Percentiles rank a stretch among this genome's conserved stretches.
Conservation (phyloP, 2,113 vertebrate species). For the Bothrops jararaca region DNA sequence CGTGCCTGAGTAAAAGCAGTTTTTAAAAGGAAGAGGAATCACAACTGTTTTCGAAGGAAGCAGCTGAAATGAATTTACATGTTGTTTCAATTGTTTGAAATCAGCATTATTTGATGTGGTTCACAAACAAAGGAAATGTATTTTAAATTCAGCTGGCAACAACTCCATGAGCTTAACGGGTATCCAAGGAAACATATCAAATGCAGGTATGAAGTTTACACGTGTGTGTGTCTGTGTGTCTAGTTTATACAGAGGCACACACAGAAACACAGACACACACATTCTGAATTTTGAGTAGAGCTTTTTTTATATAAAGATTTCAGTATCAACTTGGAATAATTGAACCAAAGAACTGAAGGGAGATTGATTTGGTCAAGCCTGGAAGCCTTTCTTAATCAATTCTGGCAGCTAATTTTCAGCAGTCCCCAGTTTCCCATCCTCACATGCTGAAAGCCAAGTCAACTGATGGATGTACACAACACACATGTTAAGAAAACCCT, state of each 20-base stretch:
- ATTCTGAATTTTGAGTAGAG: not conserved
- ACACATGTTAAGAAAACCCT: not conserved
- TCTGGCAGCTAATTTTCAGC: not conserved
- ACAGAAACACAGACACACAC: not conserved
- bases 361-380: not conserved
- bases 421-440: not conserved
- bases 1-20: conserved; percentile 20
- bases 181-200: not conserved
- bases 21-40: not conserved
- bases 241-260: not conserved
- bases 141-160: not conserved
- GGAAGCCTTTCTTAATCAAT: not conserved
- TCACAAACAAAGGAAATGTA: not conserved
- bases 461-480: conserved; percentile 29
- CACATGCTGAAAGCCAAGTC: not conserved
- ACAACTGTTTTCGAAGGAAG: conserved; percentile 21
- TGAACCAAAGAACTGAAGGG: not conserved
- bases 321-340: not conserved
- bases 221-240: not conserved
- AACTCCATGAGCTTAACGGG: not conserved
- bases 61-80: not conserved
- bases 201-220: not conserved
- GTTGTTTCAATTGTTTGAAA: not conserved
- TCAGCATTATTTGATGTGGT: not conserved
- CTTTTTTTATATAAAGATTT: not conserved